phyloP scores from a whole-genome alignment of 2,797 vertebrate genomes.

The Myoxocephalus aenaeus region DNA sequence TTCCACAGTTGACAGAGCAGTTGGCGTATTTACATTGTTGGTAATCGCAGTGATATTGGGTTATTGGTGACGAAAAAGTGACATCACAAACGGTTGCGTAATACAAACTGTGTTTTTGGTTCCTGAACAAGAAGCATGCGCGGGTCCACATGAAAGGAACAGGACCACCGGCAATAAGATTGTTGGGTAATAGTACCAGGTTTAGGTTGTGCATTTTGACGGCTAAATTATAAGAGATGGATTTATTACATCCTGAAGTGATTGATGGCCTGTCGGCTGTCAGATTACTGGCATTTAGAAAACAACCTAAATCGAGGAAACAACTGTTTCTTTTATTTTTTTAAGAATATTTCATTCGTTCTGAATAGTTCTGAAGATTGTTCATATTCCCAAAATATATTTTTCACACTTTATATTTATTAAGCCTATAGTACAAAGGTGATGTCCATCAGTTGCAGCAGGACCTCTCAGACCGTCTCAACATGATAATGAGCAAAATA shows the following conservation, averaged over 20 bases:
- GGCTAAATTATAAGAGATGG: not conserved
- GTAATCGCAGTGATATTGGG: not conserved
- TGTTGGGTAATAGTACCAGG: not conserved
- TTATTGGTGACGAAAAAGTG: not conserved
- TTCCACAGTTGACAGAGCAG: not conserved
- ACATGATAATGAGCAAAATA: not conserved
- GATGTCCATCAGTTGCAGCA: not conserved
- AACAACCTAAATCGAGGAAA: not conserved
- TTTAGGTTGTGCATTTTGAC: not conserved
- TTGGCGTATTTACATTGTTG: not conserved
- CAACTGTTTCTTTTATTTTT: too few species aligned
- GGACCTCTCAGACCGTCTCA: not conserved
- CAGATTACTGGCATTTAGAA: not conserved
- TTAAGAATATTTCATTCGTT: too few species aligned
- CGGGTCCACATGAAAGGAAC: not conserved
- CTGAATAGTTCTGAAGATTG: too few species aligned
- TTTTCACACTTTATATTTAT: not conserved
- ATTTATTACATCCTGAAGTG: not conserved
- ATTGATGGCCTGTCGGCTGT: not conserved
- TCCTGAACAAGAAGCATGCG: too few species aligned
- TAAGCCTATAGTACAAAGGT: not conserved
- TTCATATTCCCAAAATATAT: not conserved
- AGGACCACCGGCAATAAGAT: not conserved
- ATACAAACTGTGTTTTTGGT: not conserved
- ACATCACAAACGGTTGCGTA: not conserved